These are phyloP conservation scores for Leptinotarsa undecemlineata DNA, from an alignment of 1,140 invertebrate species.

Conservation along the genomic window DNA sequence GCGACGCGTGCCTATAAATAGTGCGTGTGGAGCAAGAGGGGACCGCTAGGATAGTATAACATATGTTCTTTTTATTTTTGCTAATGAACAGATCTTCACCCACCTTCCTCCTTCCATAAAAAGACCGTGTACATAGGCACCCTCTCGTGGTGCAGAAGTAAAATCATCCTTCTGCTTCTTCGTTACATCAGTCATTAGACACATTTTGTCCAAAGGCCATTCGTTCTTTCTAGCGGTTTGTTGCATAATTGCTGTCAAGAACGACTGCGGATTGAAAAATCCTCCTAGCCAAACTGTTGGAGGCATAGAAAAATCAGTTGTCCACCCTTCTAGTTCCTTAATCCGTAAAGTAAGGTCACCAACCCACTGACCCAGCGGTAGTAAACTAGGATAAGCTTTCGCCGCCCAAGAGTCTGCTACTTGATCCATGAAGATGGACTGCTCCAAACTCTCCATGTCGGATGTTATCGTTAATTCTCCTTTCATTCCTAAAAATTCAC, in stretches of 20 bases:
- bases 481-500: conserved; percentile 49
- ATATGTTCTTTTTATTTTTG: too few relatives aligned
- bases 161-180: conserved; percentile 85
- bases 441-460: conserved; percentile 88
- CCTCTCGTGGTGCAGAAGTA: conserved; percentile 82
- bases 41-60: too few relatives aligned
- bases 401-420: conserved; percentile 84
- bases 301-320: conserved; percentile 78
- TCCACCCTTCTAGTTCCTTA: conserved; percentile 79
- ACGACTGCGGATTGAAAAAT: conserved; percentile 96
- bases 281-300: conserved; percentile 89
- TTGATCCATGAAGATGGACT: conserved; percentile 82
- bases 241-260: conserved; percentile 97
- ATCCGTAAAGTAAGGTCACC: conserved; percentile 78
- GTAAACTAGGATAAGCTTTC: conserved; percentile 86
- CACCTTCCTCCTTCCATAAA: conserved; percentile 89
- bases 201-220: conserved; percentile 95
- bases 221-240: conserved; percentile 93
- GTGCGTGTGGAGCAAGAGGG: too few relatives aligned
- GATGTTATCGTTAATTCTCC: conserved; percentile 91
- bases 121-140: conserved; percentile 86
- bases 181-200: conserved; percentile 90
- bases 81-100: conserved; percentile 47
- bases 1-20: too few relatives aligned
- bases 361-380: conserved; percentile 85